Conservation (phyloP, 2,113 vertebrate genomes). For the Tylochromis polylepis region DNA sequence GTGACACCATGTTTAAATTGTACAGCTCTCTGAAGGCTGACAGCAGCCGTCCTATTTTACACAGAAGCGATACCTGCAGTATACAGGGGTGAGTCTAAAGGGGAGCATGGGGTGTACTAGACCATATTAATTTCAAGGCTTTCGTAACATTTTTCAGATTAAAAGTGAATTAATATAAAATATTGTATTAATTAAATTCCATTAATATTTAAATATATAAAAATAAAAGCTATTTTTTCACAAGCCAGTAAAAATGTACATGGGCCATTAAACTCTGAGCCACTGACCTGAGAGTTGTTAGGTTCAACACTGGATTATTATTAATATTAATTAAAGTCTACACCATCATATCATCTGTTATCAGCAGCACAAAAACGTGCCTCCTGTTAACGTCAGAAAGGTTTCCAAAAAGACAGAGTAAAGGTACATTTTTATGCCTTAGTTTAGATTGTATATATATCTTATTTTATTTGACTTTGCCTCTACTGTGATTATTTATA, state of each 20-base stretch:
- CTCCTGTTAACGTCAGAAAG: too few relatives aligned
- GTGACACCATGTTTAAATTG: background rate
- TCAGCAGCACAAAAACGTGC: too few relatives aligned
- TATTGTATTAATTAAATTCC: background rate
- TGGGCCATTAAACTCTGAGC: too few relatives aligned
- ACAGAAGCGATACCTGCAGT: accelerated
- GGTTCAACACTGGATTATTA: too few relatives aligned
- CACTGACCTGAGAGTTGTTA: too few relatives aligned
- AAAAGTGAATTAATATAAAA: background rate
- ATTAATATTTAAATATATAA: background rate
- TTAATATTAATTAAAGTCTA: too few relatives aligned
- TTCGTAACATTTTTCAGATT: background rate
- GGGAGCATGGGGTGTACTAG: background rate
- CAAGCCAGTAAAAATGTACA: background rate
- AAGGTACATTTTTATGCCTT: too few relatives aligned
- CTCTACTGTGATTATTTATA: too few relatives aligned
- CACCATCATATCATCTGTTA: too few relatives aligned
- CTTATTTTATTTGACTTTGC: too few relatives aligned
- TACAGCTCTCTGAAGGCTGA: background rate
- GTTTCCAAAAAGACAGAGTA: too few relatives aligned
- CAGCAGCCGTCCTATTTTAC: background rate
- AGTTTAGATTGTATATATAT: background rate
- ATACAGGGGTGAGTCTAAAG: background rate
- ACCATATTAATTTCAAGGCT: background rate
- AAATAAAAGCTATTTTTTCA: background rate